Evolutionary conservation across 2,888 invertebrate genomes (phyloP).

Genomic region (Acanthosepion esculentum): DNA sequence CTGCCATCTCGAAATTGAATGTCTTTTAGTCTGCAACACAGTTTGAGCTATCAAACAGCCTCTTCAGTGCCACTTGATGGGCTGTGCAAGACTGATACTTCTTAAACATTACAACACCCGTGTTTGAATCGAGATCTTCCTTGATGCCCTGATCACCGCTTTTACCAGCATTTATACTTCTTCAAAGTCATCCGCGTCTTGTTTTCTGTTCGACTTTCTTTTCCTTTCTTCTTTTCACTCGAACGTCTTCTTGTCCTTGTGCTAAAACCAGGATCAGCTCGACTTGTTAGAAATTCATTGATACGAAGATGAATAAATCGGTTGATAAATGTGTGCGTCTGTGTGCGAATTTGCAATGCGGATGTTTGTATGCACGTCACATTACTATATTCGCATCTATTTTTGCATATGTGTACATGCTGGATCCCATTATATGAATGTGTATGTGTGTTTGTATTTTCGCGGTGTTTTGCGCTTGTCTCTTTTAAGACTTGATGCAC

Average conservation of each 20-base stretch:
- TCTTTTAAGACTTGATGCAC: too few relatives aligned
- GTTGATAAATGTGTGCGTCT: neutral
- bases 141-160: neutral
- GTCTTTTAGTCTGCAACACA: neutral
- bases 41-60: neutral
- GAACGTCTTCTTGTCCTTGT: neutral
- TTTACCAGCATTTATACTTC: neutral
- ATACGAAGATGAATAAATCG: neutral
- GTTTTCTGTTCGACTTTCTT: neutral
- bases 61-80: neutral
- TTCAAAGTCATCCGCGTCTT: neutral
- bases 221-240: neutral
- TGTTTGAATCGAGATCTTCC: neutral
- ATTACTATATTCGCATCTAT: neutral
- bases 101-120: neutral
- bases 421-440: too few relatives aligned
- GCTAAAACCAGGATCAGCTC: neutral
- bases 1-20: neutral
- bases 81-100: neutral
- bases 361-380: neutral
- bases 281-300: neutral
- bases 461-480: too few relatives aligned
- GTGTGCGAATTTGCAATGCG: neutral
- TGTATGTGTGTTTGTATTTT: too few relatives aligned
- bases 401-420: too few relatives aligned